phyloP scores from a whole-genome alignment of 2,888 invertebrate genomes.

The Amiota mariae region DNA sequence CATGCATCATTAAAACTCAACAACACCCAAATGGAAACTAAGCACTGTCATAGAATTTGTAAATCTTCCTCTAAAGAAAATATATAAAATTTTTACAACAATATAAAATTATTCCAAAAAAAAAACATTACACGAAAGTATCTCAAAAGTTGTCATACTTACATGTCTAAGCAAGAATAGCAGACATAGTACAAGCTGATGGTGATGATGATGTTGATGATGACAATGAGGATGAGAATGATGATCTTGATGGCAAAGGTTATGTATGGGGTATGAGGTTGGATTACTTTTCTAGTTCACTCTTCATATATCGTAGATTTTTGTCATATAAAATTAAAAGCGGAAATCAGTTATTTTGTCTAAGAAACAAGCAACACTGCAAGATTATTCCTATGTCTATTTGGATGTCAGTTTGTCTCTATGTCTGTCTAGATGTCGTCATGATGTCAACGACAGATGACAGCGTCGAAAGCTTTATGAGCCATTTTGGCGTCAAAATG shows the following conservation, averaged over 20 bases:
- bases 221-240: no score
- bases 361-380: slow-evolving; percentile 38
- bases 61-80: neutral
- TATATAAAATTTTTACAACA: slow-evolving; percentile 28
- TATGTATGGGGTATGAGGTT: slow-evolving; percentile 31
- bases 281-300: slow-evolving; percentile 25
- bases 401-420: slow-evolving; percentile 22
- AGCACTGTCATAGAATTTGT: slow-evolving; percentile 1
- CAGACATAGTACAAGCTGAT: neutral
- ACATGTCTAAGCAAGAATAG: slow-evolving; percentile 10
- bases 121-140: slow-evolving; percentile 21
- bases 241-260: neutral
- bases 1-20: slow-evolving; percentile 50
- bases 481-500: slow-evolving; percentile 69
- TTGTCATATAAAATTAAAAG: slow-evolving; percentile 55
- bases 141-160: slow-evolving; percentile 26
- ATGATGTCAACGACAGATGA: slow-evolving; percentile 24
- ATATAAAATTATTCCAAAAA: slow-evolving; percentile 26
- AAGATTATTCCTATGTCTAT: neutral
- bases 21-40: slow-evolving; percentile 49
- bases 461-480: slow-evolving; percentile 67
- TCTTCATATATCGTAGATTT: slow-evolving; percentile 39
- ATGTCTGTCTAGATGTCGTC: slow-evolving; percentile 21
- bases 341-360: slow-evolving; percentile 32
- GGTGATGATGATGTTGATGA: neutral